These are phyloP conservation scores for Erebia aethiops DNA, from an alignment of 2,888 invertebrate genomes.

Conservation along the genomic window DNA sequence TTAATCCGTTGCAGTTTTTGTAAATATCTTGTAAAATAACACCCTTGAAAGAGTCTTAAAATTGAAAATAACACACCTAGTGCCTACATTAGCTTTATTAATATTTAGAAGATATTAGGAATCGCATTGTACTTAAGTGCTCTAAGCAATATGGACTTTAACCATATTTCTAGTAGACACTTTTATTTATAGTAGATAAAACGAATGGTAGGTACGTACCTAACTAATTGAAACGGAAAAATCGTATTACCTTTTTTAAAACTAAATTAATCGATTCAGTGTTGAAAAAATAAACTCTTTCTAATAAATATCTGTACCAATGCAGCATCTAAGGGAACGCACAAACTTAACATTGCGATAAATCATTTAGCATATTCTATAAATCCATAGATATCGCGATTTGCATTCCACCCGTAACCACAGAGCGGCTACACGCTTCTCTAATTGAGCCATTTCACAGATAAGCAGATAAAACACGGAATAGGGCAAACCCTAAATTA, in stretches of 20 bases:
- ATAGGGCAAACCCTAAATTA: constrained; percentile 74
- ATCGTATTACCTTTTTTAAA: too few relatives aligned
- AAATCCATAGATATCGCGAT: constrained; percentile 58
- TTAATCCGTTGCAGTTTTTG: constrained; percentile 21
- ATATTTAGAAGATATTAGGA: too few relatives aligned
- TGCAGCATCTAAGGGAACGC: constrained; percentile 6
- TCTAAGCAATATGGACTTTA: too few relatives aligned
- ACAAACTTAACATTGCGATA: constrained; percentile 45
- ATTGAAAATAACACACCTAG: neutral
- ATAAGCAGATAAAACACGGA: constrained; percentile 82
- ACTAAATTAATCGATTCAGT: too few relatives aligned
- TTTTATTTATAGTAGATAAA: too few relatives aligned
- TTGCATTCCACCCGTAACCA: constrained; percentile 52
- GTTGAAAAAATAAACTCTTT: too few relatives aligned
- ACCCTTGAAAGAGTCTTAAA: neutral
- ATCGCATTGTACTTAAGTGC: too few relatives aligned
- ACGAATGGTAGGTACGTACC: too few relatives aligned
- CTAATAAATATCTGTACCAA: neutral
- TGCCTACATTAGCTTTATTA: neutral
- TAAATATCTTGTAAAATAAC: neutral
- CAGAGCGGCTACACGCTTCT: constrained; percentile 58
- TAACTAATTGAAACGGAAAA: too few relatives aligned
- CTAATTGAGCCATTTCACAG: constrained; percentile 82
- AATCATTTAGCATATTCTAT: constrained; percentile 78
- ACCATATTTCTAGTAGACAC: too few relatives aligned